Base-by-base conservation (phyloP, 2,797 vertebrate genomes). In the Thamnophis elegans region DNA sequence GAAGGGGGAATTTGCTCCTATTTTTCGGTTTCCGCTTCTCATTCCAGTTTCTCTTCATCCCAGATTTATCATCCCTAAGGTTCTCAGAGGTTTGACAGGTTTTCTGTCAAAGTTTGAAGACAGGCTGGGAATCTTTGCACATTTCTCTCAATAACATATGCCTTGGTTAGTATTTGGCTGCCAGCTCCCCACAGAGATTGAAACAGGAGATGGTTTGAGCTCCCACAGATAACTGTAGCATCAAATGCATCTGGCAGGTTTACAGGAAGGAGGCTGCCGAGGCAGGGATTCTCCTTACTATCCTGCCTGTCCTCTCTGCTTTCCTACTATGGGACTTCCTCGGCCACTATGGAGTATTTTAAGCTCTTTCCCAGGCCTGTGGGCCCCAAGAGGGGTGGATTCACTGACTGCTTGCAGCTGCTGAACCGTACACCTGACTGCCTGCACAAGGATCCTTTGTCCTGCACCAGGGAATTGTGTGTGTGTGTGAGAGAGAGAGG, bases 391-490 rank as follows among this genome's bases (percentile, higher is more conserved):
- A 86, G 60, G 88, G 56, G 88, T 55, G n/a, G n/a, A 54, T 62
- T 90, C 47, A 32, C 51, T 55, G 88, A 55, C 51, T 42, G 12
- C 62, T 89, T 32, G 91, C 88, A 92, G 91, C 93, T 92, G 93
- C 89, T 90, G 32, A 60, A 88, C 47, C 8, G n/a, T 88, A 93
- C 91, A 92, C 93, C 93, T 93, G 93, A 58, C 65, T 92, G 85
- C 85, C 26, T 82, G 53, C 85, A 93, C 91, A 93, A 93, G 88
- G 89, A 59, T 53, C 85, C 91, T 87, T 92, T 93, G 93, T 93
- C 85, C 89, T 62, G 56, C 47, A 82, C 9, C 51, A 28, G 54
- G 58, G 88, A 94, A 59, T 62, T 91, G 10, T 25, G 32, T 5
- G 59, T 56, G 58, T 7, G 56, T 6, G n/a, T 25, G 87, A 54